phyloP scores from a whole-genome alignment of 2,888 invertebrate genomes.

The Iphiclides podalirius region DNA sequence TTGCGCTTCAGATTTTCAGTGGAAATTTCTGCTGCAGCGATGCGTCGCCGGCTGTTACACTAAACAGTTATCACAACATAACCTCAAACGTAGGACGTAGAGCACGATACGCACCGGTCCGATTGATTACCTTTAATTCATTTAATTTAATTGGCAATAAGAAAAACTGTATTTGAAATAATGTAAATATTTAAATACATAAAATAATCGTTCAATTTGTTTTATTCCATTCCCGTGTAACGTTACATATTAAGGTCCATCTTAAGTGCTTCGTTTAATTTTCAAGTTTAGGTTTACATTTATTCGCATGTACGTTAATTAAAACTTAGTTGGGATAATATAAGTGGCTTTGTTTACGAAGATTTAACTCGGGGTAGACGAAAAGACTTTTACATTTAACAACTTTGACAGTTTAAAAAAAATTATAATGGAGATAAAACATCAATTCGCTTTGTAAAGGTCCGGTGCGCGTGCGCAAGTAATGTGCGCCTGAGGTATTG shows the following conservation, averaged over 20 bases:
- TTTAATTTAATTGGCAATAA: conserved; percentile 60
- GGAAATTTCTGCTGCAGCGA: conserved; percentile 42
- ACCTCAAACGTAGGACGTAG: conserved; percentile 70
- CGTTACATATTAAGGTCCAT: not conserved
- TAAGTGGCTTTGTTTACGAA: too few relatives aligned
- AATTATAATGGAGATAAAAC: too few relatives aligned
- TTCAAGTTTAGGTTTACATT: too few relatives aligned
- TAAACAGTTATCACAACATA: conserved; percentile 77
- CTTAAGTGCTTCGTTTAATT: too few relatives aligned
- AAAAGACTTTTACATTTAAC: too few relatives aligned
- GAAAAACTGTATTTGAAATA: conserved; percentile 42
- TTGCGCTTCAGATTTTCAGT: conserved; percentile 56
- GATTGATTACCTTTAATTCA: conserved; percentile 49
- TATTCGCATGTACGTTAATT: too few relatives aligned
- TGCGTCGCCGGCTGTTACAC: conserved; percentile 59
- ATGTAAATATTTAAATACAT: conserved; percentile 60
- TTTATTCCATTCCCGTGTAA: conserved; percentile 58
- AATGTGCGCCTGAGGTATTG: conserved; percentile 62
- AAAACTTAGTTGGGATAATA: too few relatives aligned
- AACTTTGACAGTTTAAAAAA: too few relatives aligned
- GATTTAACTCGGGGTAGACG: too few relatives aligned
- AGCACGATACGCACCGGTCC: conserved; percentile 61
- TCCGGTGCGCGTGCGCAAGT: conserved; percentile 62
- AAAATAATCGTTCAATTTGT: conserved; percentile 56
- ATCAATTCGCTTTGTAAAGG: too few relatives aligned